phyloP scores from a whole-genome alignment of 2,113 vertebrate genomes.

The Cryptomyrus ogoouensis region DNA sequence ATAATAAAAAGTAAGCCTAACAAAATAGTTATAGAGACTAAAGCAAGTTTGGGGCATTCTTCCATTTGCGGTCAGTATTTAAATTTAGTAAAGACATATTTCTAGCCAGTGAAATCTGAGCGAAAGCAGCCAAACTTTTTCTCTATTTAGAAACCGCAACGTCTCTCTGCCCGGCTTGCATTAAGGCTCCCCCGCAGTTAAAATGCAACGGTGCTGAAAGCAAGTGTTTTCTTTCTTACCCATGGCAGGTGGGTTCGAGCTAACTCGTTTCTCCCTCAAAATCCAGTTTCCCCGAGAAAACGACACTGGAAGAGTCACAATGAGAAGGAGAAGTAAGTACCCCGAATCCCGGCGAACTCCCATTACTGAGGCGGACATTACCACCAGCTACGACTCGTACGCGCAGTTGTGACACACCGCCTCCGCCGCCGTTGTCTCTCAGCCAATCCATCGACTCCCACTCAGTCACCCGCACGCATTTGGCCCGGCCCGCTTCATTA shows the following conservation, averaged over 20 bases:
- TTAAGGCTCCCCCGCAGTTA: slow-evolving; percentile 4
- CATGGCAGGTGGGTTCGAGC: slow-evolving; percentile 20
- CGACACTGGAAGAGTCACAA: slow-evolving; percentile 25
- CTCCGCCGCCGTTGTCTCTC: slow-evolving; percentile 20
- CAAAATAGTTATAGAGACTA: not conserved
- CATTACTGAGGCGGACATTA: slow-evolving; percentile 35
- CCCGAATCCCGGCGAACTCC: not conserved
- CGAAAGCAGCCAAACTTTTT: slow-evolving; percentile 13
- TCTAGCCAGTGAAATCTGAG: slow-evolving; percentile 5
- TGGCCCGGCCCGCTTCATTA: slow-evolving; percentile 8
- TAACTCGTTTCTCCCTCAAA: slow-evolving; percentile 20
- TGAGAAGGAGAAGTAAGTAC: slow-evolving; percentile 29
- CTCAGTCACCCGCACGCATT: slow-evolving; percentile 12
- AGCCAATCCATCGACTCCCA: slow-evolving; percentile 8
- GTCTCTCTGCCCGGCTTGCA: not conserved
- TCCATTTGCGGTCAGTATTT: not conserved
- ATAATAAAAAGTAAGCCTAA: not conserved
- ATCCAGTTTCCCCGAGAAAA: slow-evolving; percentile 30
- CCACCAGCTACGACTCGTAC: not conserved
- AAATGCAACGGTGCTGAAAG: slow-evolving; percentile 8
- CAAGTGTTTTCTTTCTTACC: slow-evolving; percentile 43
- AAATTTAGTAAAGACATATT: not conserved
- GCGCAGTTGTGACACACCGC: slow-evolving; percentile 12
- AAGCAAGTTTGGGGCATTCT: not conserved
- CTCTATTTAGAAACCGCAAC: slow-evolving; percentile 5